Base-by-base conservation (phyloP, 2,888 invertebrate genomes). In the Fragum whitleyi region DNA sequence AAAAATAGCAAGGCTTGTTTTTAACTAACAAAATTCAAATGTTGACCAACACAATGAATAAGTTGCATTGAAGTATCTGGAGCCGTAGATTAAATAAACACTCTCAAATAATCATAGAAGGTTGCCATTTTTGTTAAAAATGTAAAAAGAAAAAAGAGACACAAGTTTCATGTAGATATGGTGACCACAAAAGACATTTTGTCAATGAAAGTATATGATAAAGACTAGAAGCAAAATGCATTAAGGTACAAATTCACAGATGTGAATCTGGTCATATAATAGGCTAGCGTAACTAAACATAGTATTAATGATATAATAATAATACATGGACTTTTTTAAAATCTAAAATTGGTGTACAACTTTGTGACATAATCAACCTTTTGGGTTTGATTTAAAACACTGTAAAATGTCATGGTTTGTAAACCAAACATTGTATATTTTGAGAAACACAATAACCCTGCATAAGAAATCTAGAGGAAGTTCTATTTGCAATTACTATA, bases 221-320 rank as follows among this genome's bases (percentile, higher is more conserved):
- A 77, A 77, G 79, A 83, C 83, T 79, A 83, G 83, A 83, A 83
- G 79, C 75, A 78, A 74, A 69, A 74, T 59, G 69, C 70, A 71
- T 39, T 47, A 47, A 47, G 47, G 47, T 9, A 9, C 5, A 36
- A 36, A 36, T 36, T 36, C 32, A 36, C 32, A 36, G 9, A 36
- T 36, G 32, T 36, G n/a, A 36, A 36, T 36, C 32, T 36, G 32
- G 32, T 36, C 32, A 61, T 61, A 11, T 26, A 19, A 57, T 5
- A 32, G 61, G 61, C 61, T 61, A 61, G 61, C 61, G 32, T 32
- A 29, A 61, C 61, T 61, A 61, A 59, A 39, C 39, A 39, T 39
- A 39, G 39, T 39, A 39, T 14, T 9, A 9, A 9, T 39, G 39
- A 9, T 9, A 9, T 9, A 47, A 5, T 16, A 47, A 9, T 14